Evolutionary conservation across 2,113 vertebrate genomes (phyloP).

Genomic region (Henicopernis longicauda): DNA sequence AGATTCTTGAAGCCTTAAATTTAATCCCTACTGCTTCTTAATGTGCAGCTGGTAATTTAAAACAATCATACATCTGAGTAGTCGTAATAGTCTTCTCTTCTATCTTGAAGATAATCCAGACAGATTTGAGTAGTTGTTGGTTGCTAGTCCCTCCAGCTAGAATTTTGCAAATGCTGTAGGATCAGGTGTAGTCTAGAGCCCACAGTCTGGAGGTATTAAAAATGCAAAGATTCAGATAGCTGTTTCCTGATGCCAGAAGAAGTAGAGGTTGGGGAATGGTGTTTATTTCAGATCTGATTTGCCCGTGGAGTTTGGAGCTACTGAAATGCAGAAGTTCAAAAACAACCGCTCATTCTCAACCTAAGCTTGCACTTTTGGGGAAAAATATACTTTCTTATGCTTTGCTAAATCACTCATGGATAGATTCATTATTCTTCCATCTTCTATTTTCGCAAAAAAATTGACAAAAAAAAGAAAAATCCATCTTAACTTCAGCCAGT

Average conservation of each 20-base stretch:
- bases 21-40: neutral
- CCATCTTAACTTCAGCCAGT: neutral
- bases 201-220: neutral
- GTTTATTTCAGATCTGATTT: neutral
- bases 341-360: neutral
- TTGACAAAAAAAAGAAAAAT: neutral
- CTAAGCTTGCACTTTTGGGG: neutral
- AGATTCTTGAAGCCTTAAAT: neutral
- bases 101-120: neutral
- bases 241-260: neutral
- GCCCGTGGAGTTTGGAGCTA: neutral
- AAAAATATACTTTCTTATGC: neutral
- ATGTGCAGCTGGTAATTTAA: neutral
- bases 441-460: neutral
- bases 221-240: neutral
- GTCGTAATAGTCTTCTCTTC: neutral
- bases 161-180: constrained; percentile 1
- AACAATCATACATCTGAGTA: neutral
- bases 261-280: neutral
- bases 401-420: neutral
- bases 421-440: neutral
- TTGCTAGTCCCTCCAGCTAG: neutral
- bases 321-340: neutral
- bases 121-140: neutral
- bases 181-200: neutral